phyloP scores from a whole-genome alignment of 1,140 invertebrate genomes.

The Andrena cerasifolii region DNA sequence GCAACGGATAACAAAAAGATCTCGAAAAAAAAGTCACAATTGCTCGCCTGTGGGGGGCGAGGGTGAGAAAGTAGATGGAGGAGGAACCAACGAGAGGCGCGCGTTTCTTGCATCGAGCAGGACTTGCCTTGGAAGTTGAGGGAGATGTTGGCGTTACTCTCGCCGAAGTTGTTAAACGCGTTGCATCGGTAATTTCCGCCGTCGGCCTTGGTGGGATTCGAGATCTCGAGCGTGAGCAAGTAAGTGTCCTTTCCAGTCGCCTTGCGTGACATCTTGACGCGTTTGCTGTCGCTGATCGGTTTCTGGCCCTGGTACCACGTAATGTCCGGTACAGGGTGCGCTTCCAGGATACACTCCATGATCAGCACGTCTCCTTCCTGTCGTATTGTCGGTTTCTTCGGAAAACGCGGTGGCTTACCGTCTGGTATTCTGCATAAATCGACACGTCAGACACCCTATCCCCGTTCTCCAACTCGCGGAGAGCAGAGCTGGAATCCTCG shows the following conservation, averaged over 20 bases:
- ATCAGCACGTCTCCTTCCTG: conserved; percentile 96
- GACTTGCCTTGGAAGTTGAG: conserved; percentile 98
- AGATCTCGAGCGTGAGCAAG: conserved; percentile 94
- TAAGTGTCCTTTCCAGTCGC: conserved; percentile 94
- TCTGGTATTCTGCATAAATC: conserved; percentile 91
- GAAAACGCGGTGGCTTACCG: conserved; percentile 97
- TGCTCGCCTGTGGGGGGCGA: no score
- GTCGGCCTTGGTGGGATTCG: conserved; percentile 96
- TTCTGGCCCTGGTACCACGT: conserved; percentile 96
- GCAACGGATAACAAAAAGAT: background rate
- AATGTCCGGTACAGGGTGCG: conserved; percentile 96
- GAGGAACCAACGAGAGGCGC: conserved; percentile 39
- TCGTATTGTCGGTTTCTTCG: conserved; percentile 97
- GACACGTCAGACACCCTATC: conserved; percentile 46
- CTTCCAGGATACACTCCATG: conserved; percentile 98
- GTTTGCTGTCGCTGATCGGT: conserved; percentile 89
- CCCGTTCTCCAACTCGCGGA: conserved; percentile 8
- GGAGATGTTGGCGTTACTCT: conserved; percentile 99
- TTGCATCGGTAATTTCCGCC: conserved; percentile 99
- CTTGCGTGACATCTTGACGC: conserved; percentile 94
- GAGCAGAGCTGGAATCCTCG: conserved; percentile 5
- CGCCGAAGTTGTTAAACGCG: conserved; percentile 98
- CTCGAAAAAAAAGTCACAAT: background rate
- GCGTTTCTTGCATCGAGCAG: conserved; percentile 40
- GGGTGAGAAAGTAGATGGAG: background rate